phyloP scores from a whole-genome alignment of 2,797 vertebrate genomes.

The Leucoraja ocellata region DNA sequence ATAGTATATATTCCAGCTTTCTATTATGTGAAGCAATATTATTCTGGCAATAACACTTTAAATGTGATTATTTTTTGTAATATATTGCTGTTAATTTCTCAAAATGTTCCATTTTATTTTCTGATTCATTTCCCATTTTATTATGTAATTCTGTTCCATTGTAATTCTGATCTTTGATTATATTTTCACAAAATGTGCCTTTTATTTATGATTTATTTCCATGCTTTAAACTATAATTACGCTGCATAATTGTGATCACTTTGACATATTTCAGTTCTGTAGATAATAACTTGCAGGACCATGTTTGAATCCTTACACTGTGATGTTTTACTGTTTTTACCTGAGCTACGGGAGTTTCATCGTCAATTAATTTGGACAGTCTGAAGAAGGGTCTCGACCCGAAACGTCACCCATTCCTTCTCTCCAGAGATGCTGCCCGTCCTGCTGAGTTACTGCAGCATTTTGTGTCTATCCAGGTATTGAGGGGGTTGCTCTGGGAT shows the following conservation, averaged over 20 bases:
- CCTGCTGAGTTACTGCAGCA: no score
- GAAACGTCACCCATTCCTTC: neutral
- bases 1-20: neutral
- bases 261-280: neutral
- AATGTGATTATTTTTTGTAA: neutral
- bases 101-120: neutral
- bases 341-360: neutral
- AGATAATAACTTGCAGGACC: neutral
- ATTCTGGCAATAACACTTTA: neutral
- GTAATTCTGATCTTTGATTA: no score
- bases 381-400: neutral
- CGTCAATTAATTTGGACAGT: slow-evolving; percentile 3
- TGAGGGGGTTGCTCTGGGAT: no score
- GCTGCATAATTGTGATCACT: neutral
- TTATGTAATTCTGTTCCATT: neutral
- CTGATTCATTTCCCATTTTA: neutral
- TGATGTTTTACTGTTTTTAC: neutral
- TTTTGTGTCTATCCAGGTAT: no score
- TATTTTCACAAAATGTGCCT: neutral
- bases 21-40: neutral
- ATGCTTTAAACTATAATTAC: neutral
- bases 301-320: neutral
- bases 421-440: no score
- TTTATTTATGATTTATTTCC: neutral
- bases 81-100: neutral